Evolutionary conservation across 1,140 invertebrate species (phyloP), one percentile per base, ranked within the genome.

Genomic region (Sarcophaga peregrina): DNA sequence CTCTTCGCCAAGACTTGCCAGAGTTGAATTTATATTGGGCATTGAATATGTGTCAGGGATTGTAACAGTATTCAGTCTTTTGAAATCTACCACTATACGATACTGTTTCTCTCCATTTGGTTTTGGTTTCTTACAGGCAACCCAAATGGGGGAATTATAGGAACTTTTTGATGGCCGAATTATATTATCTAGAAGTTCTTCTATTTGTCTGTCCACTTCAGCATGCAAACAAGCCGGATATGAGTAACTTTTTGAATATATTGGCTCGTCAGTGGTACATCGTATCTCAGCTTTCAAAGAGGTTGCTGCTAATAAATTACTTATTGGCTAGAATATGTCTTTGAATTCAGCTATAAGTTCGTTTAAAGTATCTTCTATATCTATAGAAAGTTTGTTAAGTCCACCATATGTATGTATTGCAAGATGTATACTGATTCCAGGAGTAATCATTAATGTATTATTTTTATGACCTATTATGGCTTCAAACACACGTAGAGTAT

Each of bases 1-100:
- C 88, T 85, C 25, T 4, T 37, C 87, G 7, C 87, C 86, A 68
- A 93, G 83, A 48, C 86, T 86, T 76, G 91, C 88, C 58, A 93
- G 85, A 17, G 89, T 86, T 25, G 68, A 20, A 17, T 73, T 73
- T 10, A 73, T 15, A 17, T 37, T 17, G 15, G 54, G 54, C 7
- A 58, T 58, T 58, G 54, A 13, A 13, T 58, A 58, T 15, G 13
- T 58, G 15, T 58, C 54, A 58, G 54, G 13, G 7, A 58, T 7
- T 58, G 54, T 58, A n/a, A 58, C 54, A 15, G 54, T 7, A n/a
- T 58, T 58, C 15, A 58, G 13, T n/a, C 54, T n/a, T 73, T 73
- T 73, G 11, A 73, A 73, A 20, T 45, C 68, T 10, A 73, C 62
- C 1, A 37, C 25, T 4, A 4, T 37, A 2, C 25, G 25, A 37